Conservation (phyloP, 2,797 vertebrate genomes). For the Galaxias olidus region DNA sequence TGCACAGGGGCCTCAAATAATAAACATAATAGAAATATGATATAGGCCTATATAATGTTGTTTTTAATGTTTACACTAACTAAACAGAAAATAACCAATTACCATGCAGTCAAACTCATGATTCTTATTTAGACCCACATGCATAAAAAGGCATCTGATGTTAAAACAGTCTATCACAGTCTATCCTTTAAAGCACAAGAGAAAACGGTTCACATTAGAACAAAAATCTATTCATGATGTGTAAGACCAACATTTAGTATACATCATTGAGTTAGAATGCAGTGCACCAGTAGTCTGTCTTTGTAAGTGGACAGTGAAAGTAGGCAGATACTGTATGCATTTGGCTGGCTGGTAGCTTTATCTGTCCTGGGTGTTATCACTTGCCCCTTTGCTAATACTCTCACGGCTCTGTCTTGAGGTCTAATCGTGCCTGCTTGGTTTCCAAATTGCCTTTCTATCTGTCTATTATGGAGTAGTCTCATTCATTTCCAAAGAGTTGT, state of each 20-base stretch:
- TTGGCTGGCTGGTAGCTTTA: conserved; percentile 29
- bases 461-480: conserved; percentile 48
- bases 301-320: neutral
- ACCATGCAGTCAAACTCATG: conserved; percentile 30
- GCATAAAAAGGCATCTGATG: neutral
- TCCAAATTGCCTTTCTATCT: conserved; percentile 54
- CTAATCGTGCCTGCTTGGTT: conserved; percentile 53
- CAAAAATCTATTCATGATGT: too few species aligned
- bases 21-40: too few species aligned
- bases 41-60: conserved; percentile 8
- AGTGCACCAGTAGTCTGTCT: conserved; percentile 26
- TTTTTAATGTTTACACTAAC: too few species aligned
- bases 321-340: conserved; percentile 34
- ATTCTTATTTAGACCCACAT: conserved; percentile 37
- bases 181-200: conserved; percentile 25
- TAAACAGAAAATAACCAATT: conserved; percentile 4
- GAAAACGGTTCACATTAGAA: too few species aligned
- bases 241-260: too few species aligned
- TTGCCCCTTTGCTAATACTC: conserved; percentile 28
- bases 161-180: conserved; percentile 31
- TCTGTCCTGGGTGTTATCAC: conserved; percentile 55
- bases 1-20: too few species aligned
- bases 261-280: conserved; percentile 19
- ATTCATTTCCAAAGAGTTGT: conserved; percentile 60
- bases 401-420: conserved; percentile 43